Conservation (phyloP, 2,797 vertebrate species). For the Oryzias dopingdopingensis region DNA sequence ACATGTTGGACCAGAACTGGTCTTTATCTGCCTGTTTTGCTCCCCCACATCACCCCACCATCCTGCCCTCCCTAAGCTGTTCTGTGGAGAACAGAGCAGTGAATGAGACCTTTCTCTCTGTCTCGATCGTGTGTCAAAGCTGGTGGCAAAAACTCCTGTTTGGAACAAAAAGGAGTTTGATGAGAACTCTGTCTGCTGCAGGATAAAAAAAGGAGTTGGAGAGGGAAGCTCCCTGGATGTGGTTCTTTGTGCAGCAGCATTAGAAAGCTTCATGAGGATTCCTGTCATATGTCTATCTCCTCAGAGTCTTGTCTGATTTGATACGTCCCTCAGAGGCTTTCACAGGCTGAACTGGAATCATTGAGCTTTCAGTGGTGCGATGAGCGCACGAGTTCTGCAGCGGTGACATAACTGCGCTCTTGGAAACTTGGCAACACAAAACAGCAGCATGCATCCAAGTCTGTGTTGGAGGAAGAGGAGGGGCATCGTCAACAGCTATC, state of each 20-base stretch:
- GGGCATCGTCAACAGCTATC: conserved; percentile 32
- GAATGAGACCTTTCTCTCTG: conserved; percentile 60
- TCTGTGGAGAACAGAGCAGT: conserved; percentile 27
- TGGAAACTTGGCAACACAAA: conserved; percentile 47
- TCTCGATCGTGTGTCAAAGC: conserved; percentile 56
- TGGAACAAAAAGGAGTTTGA: too few species aligned
- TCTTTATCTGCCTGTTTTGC: background rate
- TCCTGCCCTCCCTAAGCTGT: conserved; percentile 42
- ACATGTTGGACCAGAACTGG: too few species aligned
- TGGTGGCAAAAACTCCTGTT: too few species aligned
- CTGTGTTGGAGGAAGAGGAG: conserved; percentile 11
- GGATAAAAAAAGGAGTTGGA: too few species aligned
- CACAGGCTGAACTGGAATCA: conserved; percentile 34
- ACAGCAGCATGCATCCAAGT: conserved; percentile 21
- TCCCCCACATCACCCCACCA: background rate
- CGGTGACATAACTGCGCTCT: conserved; percentile 48
- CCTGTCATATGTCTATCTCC: too few species aligned
- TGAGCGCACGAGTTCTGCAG: conserved; percentile 40
- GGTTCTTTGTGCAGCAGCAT: too few species aligned
- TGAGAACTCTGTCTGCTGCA: too few species aligned
- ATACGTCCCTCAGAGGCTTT: too few species aligned
- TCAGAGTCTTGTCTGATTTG: too few species aligned
- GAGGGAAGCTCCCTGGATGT: too few species aligned
- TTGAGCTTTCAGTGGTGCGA: conserved; percentile 25
- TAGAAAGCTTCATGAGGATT: too few species aligned